These are phyloP conservation scores for Nemotelus nigrinus DNA, from an alignment of 2,888 invertebrate species.

Conservation along the genomic window DNA sequence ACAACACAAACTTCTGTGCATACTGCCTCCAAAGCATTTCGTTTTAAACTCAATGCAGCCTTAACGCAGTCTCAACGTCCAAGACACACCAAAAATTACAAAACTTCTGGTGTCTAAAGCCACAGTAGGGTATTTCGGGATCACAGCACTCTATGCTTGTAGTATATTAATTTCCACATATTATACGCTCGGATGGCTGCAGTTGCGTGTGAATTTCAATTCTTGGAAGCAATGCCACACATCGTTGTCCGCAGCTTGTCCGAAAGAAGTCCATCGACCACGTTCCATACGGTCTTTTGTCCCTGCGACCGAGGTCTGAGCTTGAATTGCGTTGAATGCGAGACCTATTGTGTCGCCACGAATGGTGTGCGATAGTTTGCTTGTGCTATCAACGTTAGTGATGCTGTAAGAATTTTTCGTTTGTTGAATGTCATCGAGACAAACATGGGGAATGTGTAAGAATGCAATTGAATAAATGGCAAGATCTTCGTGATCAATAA, in stretches of 20 bases:
- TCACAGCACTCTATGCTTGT: background rate
- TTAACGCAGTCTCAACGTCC: background rate
- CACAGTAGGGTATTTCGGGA: background rate
- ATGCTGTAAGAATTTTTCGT: too few species aligned
- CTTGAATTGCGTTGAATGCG: too few species aligned
- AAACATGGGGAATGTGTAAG: too few species aligned
- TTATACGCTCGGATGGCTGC: slow-evolving; percentile 14
- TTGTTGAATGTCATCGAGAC: too few species aligned
- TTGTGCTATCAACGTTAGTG: too few species aligned
- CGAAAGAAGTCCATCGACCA: too few species aligned
- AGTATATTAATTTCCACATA: slow-evolving; percentile 4
- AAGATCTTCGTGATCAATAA: too few species aligned
- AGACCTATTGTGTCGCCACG: too few species aligned
- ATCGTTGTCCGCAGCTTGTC: background rate
- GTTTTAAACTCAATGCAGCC: background rate
- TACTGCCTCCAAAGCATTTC: background rate
- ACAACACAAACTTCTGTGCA: background rate
- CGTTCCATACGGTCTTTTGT: too few species aligned
- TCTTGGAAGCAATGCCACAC: slow-evolving; percentile 33
- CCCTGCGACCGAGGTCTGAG: too few species aligned
- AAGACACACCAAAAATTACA: background rate
- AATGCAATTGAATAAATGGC: too few species aligned
- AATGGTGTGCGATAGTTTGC: too few species aligned
- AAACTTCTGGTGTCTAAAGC: background rate
- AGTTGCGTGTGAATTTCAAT: slow-evolving; percentile 36